Conservation (phyloP, 2,797 vertebrate species). For the Protosalanx chinensis region DNA sequence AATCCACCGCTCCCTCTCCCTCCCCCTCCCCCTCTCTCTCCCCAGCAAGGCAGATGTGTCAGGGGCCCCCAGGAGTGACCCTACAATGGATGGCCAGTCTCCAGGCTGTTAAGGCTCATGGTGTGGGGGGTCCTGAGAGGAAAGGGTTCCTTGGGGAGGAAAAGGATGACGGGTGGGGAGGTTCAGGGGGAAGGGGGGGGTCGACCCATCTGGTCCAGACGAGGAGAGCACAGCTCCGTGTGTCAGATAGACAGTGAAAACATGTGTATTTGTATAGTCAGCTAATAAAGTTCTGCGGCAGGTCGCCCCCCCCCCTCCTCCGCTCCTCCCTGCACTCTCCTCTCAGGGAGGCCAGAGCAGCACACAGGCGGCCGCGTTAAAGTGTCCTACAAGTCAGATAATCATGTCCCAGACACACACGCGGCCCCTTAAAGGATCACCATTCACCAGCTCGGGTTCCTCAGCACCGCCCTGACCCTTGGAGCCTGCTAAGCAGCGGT, state of each 20-base stretch:
- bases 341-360: conserved; percentile 1
- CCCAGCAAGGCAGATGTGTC: conserved; percentile 25
- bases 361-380: conserved; percentile 24
- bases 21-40: conserved; percentile 10
- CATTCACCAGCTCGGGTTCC: too few species aligned
- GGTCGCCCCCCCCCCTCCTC: conserved; percentile 9
- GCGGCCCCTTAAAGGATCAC: too few species aligned
- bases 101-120: background rate
- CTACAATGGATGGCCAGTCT: conserved; percentile 49
- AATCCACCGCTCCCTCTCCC: background rate
- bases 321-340: too few species aligned
- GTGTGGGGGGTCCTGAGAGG: too few species aligned
- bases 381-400: conserved; percentile 17
- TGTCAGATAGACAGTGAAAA: conserved; percentile 38
- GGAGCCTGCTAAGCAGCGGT: too few species aligned
- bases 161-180: too few species aligned
- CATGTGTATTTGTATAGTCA: conserved; percentile 25
- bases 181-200: too few species aligned
- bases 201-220: conserved; percentile 40
- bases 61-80: conserved; percentile 39
- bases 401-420: too few species aligned
- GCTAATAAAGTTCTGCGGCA: conserved; percentile 32
- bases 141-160: too few species aligned
- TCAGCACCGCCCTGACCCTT: too few species aligned
- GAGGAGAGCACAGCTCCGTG: conserved; percentile 18